phyloP scores from a whole-genome alignment of 2,797 vertebrate species.

The Chromis chromis region DNA sequence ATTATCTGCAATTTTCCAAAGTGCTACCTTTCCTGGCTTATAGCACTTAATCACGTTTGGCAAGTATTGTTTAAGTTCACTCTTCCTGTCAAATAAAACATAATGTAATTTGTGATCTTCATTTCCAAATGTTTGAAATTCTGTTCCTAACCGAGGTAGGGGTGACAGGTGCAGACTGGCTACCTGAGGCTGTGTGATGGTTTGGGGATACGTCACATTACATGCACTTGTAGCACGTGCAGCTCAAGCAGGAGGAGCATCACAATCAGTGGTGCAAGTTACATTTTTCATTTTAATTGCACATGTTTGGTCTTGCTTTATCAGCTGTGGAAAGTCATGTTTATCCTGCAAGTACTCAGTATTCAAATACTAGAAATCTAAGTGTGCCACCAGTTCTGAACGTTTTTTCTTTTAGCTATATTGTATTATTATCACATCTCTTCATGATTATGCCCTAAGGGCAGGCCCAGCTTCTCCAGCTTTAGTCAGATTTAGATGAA shows the following conservation, averaged over 20 bases:
- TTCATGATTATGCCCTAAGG: slow-evolving; percentile 68
- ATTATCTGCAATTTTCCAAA: slow-evolving; percentile 88
- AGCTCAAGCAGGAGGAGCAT: not conserved
- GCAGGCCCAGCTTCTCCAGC: slow-evolving; percentile 60
- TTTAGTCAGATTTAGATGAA: slow-evolving; percentile 78
- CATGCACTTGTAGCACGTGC: not conserved
- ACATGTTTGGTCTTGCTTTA: slow-evolving; percentile 30
- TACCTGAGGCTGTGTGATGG: slow-evolving; percentile 15
- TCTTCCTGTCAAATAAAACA: slow-evolving; percentile 67
- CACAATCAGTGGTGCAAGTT: slow-evolving; percentile 16
- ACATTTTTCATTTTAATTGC: slow-evolving; percentile 34
- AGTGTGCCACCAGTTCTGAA: slow-evolving; percentile 50
- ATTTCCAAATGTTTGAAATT: slow-evolving; percentile 60
- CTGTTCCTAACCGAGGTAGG: slow-evolving; percentile 9
- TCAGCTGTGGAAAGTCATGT: slow-evolving; percentile 34
- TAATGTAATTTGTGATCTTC: slow-evolving; percentile 62
- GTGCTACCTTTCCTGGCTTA: slow-evolving; percentile 72
- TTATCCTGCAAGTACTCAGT: slow-evolving; percentile 2
- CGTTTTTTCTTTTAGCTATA: slow-evolving; percentile 37
- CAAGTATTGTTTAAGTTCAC: slow-evolving; percentile 76
- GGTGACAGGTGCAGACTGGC: slow-evolving; percentile 32
- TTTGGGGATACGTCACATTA: slow-evolving; percentile 12
- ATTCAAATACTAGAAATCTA: slow-evolving; percentile 8
- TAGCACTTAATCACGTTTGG: slow-evolving; percentile 76
- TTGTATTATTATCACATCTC: slow-evolving; percentile 73